Percentiles rank a stretch among this genome's conserved stretches.
Evolutionary conservation across 2,888 invertebrate species (phyloP).

Genomic region (Rotaria sp.): DNA sequence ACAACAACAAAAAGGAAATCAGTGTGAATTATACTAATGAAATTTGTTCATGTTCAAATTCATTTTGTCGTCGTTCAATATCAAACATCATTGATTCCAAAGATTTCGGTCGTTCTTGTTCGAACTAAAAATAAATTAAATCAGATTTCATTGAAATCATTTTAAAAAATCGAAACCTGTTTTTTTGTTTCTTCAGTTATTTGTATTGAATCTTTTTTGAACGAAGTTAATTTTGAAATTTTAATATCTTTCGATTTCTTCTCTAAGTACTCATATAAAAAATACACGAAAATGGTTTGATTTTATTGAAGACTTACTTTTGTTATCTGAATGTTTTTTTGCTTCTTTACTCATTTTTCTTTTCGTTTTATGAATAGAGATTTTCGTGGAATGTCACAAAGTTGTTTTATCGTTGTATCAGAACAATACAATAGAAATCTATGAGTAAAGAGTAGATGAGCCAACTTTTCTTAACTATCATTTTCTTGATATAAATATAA

Average conservation of each 20-base stretch:
- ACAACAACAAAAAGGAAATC: neutral
- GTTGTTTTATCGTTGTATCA: no score
- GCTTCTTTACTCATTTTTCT: neutral
- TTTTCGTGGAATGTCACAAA: neutral
- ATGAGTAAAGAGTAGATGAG: no score
- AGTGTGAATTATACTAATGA: neutral
- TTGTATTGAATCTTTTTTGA: neutral
- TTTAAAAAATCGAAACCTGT: neutral
- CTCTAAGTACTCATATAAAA: neutral
- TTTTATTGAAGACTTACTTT: neutral
- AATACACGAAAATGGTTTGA: no score
- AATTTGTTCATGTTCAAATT: neutral
- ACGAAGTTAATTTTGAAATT: neutral
- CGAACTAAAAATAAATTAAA: neutral
- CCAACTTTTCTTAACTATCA: no score
- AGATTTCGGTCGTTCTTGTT: neutral
- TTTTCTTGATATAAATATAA: no score
- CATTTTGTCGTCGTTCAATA: neutral
- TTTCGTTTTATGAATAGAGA: neutral
- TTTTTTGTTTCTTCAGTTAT: neutral
- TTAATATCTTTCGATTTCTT: neutral
- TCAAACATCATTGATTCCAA: neutral
- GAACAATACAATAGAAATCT: no score
- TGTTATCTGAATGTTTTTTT: neutral
- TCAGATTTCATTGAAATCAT: neutral